Percentiles rank a stretch among this genome's conserved stretches.
Evolutionary conservation across 1,140 invertebrate species (phyloP).

Genomic region (Zaprionus kolodkinae): DNA sequence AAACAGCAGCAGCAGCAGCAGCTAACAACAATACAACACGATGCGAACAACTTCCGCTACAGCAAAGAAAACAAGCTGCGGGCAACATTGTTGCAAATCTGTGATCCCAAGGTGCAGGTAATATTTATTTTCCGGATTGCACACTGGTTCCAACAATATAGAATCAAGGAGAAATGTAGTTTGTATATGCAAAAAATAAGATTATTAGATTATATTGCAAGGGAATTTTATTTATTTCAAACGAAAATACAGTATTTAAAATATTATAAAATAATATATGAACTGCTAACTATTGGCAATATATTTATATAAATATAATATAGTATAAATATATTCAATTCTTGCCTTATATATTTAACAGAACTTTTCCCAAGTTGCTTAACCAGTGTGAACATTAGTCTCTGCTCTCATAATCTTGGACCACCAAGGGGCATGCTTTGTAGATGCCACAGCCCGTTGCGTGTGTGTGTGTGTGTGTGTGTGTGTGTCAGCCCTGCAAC

Average conservation of each 20-base stretch:
- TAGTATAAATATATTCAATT: too few species aligned
- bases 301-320: too few species aligned
- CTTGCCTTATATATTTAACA: not conserved
- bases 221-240: too few species aligned
- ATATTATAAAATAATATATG: too few species aligned
- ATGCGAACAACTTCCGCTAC: conserved; percentile 73
- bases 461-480: not conserved
- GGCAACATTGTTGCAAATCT: conserved; percentile 73
- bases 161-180: not conserved
- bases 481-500: conserved; percentile 35
- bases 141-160: conserved; percentile 47
- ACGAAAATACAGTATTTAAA: too few species aligned
- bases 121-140: conserved; percentile 51
- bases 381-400: conserved; percentile 27
- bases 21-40: conserved; percentile 47
- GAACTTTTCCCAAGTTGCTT: not conserved
- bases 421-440: conserved; percentile 54
- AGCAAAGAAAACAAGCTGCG: conserved; percentile 32
- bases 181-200: too few species aligned
- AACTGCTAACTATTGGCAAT: too few species aligned
- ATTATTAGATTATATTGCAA: too few species aligned
- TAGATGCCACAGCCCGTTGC: not conserved
- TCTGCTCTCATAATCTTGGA: conserved; percentile 23
- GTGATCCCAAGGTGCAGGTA: conserved; percentile 49
- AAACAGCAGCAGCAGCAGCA: conserved; percentile 13